Conservation (phyloP, 1,140 invertebrate species). For the Brachionus angularis region DNA sequence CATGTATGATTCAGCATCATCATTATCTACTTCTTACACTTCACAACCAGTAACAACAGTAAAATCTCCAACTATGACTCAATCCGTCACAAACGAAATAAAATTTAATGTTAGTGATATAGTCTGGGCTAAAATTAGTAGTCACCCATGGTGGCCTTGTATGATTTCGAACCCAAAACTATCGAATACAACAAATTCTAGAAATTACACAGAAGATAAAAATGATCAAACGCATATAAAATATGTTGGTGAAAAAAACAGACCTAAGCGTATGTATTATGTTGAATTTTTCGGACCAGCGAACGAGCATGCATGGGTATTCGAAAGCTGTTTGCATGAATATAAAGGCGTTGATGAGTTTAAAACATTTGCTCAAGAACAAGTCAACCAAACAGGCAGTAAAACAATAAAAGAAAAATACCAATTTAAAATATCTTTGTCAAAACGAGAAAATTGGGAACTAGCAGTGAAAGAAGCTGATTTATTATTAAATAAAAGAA, state of each 20-base stretch:
- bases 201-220: not conserved
- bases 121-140: conserved; percentile 35
- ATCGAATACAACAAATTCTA: not conserved
- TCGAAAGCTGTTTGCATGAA: not conserved
- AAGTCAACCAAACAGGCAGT: not conserved
- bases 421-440: not conserved
- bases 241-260: not conserved
- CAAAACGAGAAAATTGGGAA: conserved; percentile 25
- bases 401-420: conserved; percentile 26
- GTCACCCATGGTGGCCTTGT: conserved; percentile 44
- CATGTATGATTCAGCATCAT: conserved; percentile 19
- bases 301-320: conserved; percentile 20
- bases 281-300: conserved; percentile 28
- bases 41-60: not conserved
- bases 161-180: conserved; percentile 24
- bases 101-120: conserved; percentile 10
- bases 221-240: not conserved
- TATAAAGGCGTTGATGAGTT: conserved; percentile 4
- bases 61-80: no score
- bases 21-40: not conserved
- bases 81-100: not conserved
- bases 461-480: conserved; percentile 27
- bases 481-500: not conserved
- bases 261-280: conserved; percentile 19
- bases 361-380: conserved; percentile 21